These are phyloP conservation scores for Podabrus alpinus DNA, from an alignment of 2,888 invertebrate species.

Conservation along the genomic window DNA sequence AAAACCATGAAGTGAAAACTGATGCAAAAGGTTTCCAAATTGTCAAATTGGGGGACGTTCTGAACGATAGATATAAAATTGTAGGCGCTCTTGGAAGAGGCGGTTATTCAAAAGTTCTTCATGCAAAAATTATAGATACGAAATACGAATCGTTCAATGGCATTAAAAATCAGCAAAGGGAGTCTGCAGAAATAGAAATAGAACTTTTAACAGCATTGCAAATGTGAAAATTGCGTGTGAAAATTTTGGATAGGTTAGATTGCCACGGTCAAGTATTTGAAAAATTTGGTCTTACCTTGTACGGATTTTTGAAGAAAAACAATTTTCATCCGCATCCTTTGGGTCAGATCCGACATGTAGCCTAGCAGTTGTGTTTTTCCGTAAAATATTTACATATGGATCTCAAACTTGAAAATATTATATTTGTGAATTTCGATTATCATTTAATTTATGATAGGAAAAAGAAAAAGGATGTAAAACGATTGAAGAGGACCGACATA, in stretches of 20 bases:
- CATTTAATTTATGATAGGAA: slow-evolving; percentile 74
- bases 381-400: slow-evolving; percentile 99
- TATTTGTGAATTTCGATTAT: slow-evolving; percentile 94
- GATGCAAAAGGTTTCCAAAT: slow-evolving; percentile 99
- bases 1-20: background rate
- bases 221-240: slow-evolving; percentile 93
- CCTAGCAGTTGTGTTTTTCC: slow-evolving; percentile 95
- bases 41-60: slow-evolving; percentile 97
- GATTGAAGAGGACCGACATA: slow-evolving; percentile 92
- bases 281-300: slow-evolving; percentile 95
- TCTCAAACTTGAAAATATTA: slow-evolving; percentile 98
- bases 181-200: slow-evolving; percentile 98
- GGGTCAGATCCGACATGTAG: slow-evolving; percentile 96
- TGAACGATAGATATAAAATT: slow-evolving; percentile 99
- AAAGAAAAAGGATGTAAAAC: slow-evolving; percentile 79
- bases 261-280: slow-evolving; percentile 98
- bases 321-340: slow-evolving; percentile 97
- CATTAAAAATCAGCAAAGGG: slow-evolving; percentile 98
- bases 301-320: slow-evolving; percentile 98
- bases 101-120: slow-evolving; percentile 99
- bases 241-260: slow-evolving; percentile 97
- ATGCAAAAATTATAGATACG: slow-evolving; percentile 96
- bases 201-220: slow-evolving; percentile 95
- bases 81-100: slow-evolving; percentile 98
- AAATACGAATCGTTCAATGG: slow-evolving; percentile 92